Percentiles rank a stretch among this genome's conserved stretches.
Evolutionary conservation across 2,888 invertebrate genomes (phyloP).

Genomic region (Slavum lentiscoides): DNA sequence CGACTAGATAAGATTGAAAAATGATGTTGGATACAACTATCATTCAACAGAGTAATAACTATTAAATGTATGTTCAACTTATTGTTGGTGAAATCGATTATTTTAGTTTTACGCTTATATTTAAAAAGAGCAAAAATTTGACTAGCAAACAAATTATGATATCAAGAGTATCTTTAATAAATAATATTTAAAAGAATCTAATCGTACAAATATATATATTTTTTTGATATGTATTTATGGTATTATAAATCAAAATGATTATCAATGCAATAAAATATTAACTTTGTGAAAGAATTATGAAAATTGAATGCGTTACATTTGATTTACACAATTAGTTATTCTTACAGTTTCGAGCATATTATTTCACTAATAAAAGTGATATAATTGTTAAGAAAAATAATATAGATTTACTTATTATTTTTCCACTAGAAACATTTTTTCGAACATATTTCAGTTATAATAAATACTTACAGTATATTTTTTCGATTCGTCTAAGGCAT

Average conservation of each 20-base stretch:
- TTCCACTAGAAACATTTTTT: background rate
- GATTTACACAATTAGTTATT: no score
- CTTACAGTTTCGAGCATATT: no score
- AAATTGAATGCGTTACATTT: no score
- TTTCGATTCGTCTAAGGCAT: conserved; percentile 86
- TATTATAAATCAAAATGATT: no score
- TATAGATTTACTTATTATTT: background rate
- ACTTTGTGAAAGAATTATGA: no score
- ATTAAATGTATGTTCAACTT: background rate
- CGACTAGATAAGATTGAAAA: background rate
- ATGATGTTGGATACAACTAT: background rate
- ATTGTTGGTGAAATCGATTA: background rate
- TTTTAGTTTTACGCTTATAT: conserved; percentile 17
- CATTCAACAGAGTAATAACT: background rate
- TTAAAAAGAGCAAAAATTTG: conserved; percentile 4
- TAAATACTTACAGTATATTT: conserved; percentile 73
- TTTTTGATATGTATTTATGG: background rate
- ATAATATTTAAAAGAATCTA: background rate
- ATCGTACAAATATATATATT: background rate
- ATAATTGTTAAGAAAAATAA: background rate
- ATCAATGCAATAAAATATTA: no score
- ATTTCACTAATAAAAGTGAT: no score
- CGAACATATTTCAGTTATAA: conserved; percentile 62
- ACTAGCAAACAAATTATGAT: background rate
- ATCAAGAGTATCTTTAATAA: background rate